Conservation (phyloP, 2,113 vertebrate species). For the Rhea pennata region DNA sequence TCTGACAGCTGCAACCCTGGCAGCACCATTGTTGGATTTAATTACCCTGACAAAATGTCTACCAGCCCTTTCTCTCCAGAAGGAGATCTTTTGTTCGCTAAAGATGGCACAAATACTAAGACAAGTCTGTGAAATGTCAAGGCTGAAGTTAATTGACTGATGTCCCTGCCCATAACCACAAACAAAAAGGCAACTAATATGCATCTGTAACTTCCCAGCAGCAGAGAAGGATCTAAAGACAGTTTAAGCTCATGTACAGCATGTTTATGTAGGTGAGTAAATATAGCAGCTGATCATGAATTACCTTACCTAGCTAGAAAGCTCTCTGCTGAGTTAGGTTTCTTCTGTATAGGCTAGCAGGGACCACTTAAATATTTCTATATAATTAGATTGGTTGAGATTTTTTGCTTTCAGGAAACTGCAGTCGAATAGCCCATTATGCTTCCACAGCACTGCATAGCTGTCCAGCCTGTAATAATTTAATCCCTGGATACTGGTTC, state of each 20-base stretch:
- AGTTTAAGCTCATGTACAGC: neutral
- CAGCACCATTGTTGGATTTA: neutral
- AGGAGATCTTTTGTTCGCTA: neutral
- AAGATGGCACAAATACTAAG: neutral
- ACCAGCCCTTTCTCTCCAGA: neutral
- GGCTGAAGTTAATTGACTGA: neutral
- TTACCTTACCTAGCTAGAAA: neutral
- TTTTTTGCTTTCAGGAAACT: neutral
- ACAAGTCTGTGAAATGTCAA: neutral
- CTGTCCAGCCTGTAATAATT: neutral
- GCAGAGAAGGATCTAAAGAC: neutral
- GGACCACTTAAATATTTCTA: neutral
- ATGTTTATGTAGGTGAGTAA: neutral
- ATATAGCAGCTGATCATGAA: neutral
- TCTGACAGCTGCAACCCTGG: neutral
- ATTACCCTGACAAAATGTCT: constrained; percentile 17
- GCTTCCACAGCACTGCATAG: accelerated
- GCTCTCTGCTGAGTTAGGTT: neutral
- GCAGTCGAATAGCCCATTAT: accelerated
- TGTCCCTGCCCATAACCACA: neutral
- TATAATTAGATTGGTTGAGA: neutral
- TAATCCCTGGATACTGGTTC: neutral
- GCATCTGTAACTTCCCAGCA: neutral
- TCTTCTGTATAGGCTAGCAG: neutral
- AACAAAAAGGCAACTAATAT: neutral